Conservation (phyloP, 2,888 invertebrate genomes). For the Ectobius pallidus region DNA sequence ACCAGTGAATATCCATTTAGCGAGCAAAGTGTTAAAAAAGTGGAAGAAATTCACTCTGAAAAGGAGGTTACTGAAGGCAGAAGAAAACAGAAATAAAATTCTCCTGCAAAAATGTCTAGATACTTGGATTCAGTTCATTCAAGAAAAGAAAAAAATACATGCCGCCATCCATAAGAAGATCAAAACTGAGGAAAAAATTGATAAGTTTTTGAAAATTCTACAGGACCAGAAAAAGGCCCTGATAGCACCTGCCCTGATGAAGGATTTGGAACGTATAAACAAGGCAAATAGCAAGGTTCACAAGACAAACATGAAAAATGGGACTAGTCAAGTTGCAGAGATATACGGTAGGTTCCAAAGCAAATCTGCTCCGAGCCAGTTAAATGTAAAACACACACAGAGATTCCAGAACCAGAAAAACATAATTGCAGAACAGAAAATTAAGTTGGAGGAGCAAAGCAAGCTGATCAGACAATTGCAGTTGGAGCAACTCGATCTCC, state of each 20-base stretch:
- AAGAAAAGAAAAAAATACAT: neutral
- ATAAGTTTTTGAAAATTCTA: constrained; percentile 22
- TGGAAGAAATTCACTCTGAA: neutral
- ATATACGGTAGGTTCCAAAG: neutral
- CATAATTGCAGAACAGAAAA: constrained; percentile 73
- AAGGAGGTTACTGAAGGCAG: neutral
- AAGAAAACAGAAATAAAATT: neutral
- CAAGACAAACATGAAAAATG: neutral
- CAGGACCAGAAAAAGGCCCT: constrained; percentile 13
- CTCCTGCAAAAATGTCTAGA: neutral
- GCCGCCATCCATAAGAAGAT: neutral
- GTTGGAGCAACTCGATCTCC: constrained; percentile 70
- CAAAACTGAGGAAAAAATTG: constrained; percentile 16
- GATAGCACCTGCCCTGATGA: neutral
- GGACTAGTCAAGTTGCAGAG: too few relatives aligned
- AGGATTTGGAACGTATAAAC: neutral
- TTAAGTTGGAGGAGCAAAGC: constrained; percentile 73
- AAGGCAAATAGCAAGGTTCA: neutral
- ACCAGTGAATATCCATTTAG: too few relatives aligned
- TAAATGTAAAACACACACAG: neutral
- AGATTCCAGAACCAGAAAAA: constrained; percentile 73
- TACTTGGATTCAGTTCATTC: neutral
- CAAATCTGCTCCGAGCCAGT: neutral
- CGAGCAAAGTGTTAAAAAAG: neutral
- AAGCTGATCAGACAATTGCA: constrained; percentile 75